Evolutionary conservation across 1,140 invertebrate genomes (phyloP).

Genomic region (Drosophila rufa): DNA sequence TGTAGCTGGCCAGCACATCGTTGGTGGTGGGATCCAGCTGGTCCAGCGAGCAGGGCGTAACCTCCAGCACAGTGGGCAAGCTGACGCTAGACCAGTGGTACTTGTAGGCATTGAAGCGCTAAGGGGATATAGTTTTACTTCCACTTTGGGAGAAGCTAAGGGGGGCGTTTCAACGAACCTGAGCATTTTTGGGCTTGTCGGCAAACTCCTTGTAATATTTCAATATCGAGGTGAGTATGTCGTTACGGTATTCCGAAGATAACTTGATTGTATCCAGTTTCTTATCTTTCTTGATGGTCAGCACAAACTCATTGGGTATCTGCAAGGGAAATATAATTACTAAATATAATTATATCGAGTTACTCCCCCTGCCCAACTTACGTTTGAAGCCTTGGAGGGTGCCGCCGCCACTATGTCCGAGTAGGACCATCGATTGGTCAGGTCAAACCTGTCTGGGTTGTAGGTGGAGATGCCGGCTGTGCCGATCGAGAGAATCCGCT

Average conservation of each 20-base stretch:
- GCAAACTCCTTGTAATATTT: slow-evolving; percentile 92
- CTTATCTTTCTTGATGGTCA: slow-evolving; percentile 95
- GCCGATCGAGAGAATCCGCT: slow-evolving; percentile 98
- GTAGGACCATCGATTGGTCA: slow-evolving; percentile 97
- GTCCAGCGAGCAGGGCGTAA: slow-evolving; percentile 94
- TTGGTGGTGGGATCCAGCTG: slow-evolving; percentile 95
- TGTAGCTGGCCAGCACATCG: slow-evolving; percentile 93
- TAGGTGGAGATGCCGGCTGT: slow-evolving; percentile 98
- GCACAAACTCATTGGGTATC: slow-evolving; percentile 91
- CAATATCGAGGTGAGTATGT: slow-evolving; percentile 96
- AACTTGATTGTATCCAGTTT: slow-evolving; percentile 98
- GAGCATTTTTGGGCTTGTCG: slow-evolving; percentile 91
- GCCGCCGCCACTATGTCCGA: slow-evolving; percentile 92
- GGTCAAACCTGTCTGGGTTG: slow-evolving; percentile 95
- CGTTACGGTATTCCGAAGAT: slow-evolving; percentile 97
- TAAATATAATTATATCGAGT: not conserved
- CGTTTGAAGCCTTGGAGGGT: slow-evolving; percentile 86
- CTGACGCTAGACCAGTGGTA: slow-evolving; percentile 97
- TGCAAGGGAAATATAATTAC: slow-evolving; percentile 40
- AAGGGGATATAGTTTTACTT: slow-evolving; percentile 12
- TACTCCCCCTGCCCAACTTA: slow-evolving; percentile 25
- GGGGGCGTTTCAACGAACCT: slow-evolving; percentile 86
- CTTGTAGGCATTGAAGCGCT: slow-evolving; percentile 97
- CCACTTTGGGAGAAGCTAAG: not conserved
- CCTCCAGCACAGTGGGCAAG: slow-evolving; percentile 94